A percentile compares a stretch with the other conserved stretches of the same genome.
These are phyloP conservation scores for Antheraea pernyi DNA, from an alignment of 1,140 invertebrate species.

Conservation along the genomic window DNA sequence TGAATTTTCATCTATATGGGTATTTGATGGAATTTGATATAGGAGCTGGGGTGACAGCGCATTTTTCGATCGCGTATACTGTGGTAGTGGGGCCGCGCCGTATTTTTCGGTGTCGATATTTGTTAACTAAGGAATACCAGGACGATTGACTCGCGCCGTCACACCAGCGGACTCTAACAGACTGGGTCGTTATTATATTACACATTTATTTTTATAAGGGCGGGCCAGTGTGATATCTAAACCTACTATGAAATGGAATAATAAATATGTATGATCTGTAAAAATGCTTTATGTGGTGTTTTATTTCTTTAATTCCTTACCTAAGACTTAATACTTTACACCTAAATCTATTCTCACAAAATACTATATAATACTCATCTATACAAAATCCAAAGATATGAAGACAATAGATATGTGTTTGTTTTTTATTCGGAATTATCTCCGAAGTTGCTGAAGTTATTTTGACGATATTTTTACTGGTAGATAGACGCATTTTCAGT, in stretches of 20 bases:
- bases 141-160: slow-evolving; percentile 44
- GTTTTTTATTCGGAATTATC: too few species aligned
- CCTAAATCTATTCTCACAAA: too few species aligned
- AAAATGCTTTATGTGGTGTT: slow-evolving; percentile 65
- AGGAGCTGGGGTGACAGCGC: slow-evolving; percentile 58
- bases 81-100: slow-evolving; percentile 68
- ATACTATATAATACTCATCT: too few species aligned
- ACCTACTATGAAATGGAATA: slow-evolving; percentile 76
- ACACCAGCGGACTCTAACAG: slow-evolving; percentile 37
- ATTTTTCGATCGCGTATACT: slow-evolving; percentile 61
- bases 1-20: slow-evolving; percentile 68
- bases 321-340: neutral
- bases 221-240: slow-evolving; percentile 78
- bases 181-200: slow-evolving; percentile 53
- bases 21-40: slow-evolving; percentile 61
- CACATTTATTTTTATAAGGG: slow-evolving; percentile 79
- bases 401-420: too few species aligned
- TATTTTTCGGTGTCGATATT: slow-evolving; percentile 60
- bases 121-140: slow-evolving; percentile 32
- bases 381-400: neutral
- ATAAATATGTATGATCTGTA: slow-evolving; percentile 79
- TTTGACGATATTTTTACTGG: too few species aligned
- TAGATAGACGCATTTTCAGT: too few species aligned
- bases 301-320: slow-evolving; percentile 44
- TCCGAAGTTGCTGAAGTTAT: too few species aligned